These are phyloP conservation scores for Seira musarum DNA, from an alignment of 2,888 invertebrate genomes.

Conservation along the genomic window DNA sequence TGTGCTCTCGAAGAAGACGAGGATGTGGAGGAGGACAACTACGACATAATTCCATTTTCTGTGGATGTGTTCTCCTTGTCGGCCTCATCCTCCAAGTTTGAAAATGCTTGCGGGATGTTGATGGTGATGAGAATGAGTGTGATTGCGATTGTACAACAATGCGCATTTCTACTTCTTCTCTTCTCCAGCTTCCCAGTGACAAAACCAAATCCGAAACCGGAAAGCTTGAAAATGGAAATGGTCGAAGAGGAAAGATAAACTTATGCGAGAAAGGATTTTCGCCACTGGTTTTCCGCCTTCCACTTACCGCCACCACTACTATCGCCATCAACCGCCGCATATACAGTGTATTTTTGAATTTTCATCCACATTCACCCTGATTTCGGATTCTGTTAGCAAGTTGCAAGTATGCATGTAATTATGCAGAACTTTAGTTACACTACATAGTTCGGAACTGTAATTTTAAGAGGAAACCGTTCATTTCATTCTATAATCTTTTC, in stretches of 20 bases:
- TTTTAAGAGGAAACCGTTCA: no score
- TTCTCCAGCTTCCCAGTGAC: background rate
- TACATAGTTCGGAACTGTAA: no score
- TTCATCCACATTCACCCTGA: constrained; percentile 46
- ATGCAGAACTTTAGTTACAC: constrained; percentile 49
- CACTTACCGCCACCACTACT: background rate
- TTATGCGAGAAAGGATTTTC: constrained; percentile 26
- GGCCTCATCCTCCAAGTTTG: no score
- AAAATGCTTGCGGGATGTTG: no score
- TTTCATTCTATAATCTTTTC: no score
- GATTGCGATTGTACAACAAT: background rate
- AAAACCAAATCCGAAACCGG: constrained; percentile 30
- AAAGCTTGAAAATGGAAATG: constrained; percentile 31
- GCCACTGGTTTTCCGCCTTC: background rate
- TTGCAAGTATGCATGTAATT: constrained; percentile 49
- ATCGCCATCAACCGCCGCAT: no score
- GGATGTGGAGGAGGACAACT: background rate
- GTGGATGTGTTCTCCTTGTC: background rate
- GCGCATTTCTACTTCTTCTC: background rate
- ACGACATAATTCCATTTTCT: background rate
- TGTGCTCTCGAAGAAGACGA: background rate
- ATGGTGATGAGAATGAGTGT: no score
- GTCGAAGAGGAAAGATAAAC: constrained; percentile 43
- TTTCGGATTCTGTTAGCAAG: constrained; percentile 45
- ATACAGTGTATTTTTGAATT: constrained; percentile 4